These are phyloP conservation scores for Phymanthus crucifer DNA, from an alignment of 92 coral and sea anemone species.

Conservation along the genomic window DNA sequence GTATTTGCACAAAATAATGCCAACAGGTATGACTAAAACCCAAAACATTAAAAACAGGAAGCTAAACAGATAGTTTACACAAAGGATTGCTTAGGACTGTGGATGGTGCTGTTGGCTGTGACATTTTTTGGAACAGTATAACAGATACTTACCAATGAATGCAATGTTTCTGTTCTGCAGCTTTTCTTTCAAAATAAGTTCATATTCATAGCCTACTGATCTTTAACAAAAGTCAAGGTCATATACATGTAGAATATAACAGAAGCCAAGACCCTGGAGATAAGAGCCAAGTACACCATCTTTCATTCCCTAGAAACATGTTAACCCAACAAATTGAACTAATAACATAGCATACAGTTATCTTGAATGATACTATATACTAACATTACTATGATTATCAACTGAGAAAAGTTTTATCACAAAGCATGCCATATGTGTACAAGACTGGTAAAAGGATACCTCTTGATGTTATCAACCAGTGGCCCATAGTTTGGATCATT, in stretches of 20 bases:
- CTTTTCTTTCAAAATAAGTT: conserved; percentile 81
- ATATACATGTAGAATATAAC: not conserved
- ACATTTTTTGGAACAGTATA: no score
- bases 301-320: no score
- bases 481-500: conserved; percentile 97
- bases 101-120: no score
- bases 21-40: no score
- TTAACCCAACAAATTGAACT: no score
- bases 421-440: no score
- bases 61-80: no score
- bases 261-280: no score
- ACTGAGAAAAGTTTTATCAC: not conserved
- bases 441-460: conserved; percentile 51
- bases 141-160: conserved; percentile 74
- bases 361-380: not conserved
- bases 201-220: conserved; percentile 90
- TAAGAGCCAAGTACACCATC: no score
- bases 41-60: no score
- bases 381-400: not conserved
- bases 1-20: no score
- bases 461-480: conserved; percentile 90
- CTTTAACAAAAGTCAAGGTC: conserved; percentile 27
- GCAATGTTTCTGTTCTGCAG: conserved; percentile 80
- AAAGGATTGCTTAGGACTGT: no score
- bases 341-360: not conserved